Evolutionary conservation across 2,797 vertebrate genomes (phyloP).

Genomic region (Eupleurogrammus muticus): DNA sequence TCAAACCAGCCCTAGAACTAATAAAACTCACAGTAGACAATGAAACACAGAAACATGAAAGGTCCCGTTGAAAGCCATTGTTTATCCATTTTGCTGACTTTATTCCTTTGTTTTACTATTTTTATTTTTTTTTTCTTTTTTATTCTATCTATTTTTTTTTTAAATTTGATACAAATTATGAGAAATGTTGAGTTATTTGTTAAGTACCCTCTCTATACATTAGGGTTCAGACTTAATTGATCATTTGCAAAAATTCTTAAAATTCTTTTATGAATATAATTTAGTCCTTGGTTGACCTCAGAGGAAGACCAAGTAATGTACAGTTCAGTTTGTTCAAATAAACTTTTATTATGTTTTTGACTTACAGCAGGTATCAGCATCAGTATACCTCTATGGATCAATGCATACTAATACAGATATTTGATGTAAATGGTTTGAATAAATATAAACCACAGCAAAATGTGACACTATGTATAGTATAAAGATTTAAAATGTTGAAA

Average conservation of each 20-base stretch:
- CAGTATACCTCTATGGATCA: constrained; percentile 70
- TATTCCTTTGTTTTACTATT: not conserved
- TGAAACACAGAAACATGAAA: too few species aligned
- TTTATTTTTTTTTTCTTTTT: too few species aligned
- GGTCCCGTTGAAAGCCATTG: too few species aligned
- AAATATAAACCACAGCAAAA: constrained; percentile 50
- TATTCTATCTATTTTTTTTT: too few species aligned
- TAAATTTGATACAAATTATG: too few species aligned
- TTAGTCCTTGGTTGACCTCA: constrained; percentile 1
- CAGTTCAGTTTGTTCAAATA: constrained; percentile 11
- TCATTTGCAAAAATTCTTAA: too few species aligned
- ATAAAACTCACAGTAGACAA: too few species aligned
- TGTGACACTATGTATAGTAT: constrained; percentile 56
- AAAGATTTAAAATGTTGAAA: constrained; percentile 64
- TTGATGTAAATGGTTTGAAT: constrained; percentile 62
- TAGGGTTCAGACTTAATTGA: too few species aligned
- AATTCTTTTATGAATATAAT: constrained; percentile 1
- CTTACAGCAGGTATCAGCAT: constrained; percentile 52
- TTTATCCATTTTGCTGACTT: too few species aligned
- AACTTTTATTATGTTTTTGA: constrained; percentile 43
- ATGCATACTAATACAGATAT: constrained; percentile 60
- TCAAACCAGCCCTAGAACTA: too few species aligned
- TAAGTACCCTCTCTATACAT: too few species aligned
- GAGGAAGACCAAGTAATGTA: not conserved
- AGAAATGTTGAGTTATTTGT: too few species aligned